Evolutionary conservation across 2,888 invertebrate species (phyloP), one percentile per base, ranked within the genome.

Genomic region (Aleiodes leptofemur): DNA sequence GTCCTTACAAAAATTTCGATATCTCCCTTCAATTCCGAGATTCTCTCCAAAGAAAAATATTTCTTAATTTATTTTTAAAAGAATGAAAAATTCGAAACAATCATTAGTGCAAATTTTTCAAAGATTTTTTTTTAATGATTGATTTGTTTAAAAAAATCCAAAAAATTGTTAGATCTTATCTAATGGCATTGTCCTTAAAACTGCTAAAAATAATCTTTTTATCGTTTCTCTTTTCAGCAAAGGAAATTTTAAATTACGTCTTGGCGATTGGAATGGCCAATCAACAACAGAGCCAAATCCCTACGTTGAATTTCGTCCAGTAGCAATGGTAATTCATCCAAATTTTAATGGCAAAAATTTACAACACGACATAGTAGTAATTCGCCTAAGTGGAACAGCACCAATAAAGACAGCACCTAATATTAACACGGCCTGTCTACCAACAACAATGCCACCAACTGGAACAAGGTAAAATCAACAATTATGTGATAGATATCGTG

Each of bases 351-450:
- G 93, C 0, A 91, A 91, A 73, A 96, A 95, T 78, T 91, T 97
- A 59, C 93, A 94, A 80, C 96, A 95, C 85, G 96, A 97, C 86
- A 91, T 98, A 50, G 97, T 96, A 1, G 91, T 98, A 0, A 87
- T 98, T 38, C 91, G 93, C 76, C 89, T 98, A n/a, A 90, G 92
- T 3, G 76, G 70, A 4, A 64, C 77, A 6, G 90, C 92, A 4
- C 89, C 89, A 16, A 79, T 90, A 9, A 69, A 86, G 0, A 79
- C 80, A 1, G 87, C 83, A 73, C 90, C 89, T 1, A 90, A 90
- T 76, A 91, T 91, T 69, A 90, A 90, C 31, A 90, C 91, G 13
- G 92, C 90, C 0, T 92, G 93, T 78, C 81, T 92, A 9, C 91
- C 92, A 73, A 66, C 75, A 8, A 56, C 79, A 3, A 48, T 78